phyloP scores from a whole-genome alignment of 2,888 invertebrate species.

The Augiades crinisus region DNA sequence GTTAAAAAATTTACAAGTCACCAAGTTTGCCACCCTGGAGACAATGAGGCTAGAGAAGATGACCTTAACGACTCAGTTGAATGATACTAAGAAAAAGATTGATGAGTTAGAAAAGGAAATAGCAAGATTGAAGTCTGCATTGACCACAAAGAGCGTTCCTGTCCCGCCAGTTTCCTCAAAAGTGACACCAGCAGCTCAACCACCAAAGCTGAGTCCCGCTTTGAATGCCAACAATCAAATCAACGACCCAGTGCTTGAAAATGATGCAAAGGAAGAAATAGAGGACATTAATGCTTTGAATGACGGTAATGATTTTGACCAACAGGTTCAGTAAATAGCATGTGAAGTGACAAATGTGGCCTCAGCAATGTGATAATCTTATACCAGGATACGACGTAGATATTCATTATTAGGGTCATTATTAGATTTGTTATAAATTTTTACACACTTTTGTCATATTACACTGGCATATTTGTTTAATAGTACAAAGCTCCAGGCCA shows the following conservation, averaged over 20 bases:
- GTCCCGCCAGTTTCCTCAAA: conserved; percentile 52
- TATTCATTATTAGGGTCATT: no score
- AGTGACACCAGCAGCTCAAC: conserved; percentile 64
- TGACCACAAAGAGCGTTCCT: conserved; percentile 61
- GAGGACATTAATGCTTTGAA: conserved; percentile 67
- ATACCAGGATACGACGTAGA: no score
- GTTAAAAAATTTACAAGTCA: conserved; percentile 70
- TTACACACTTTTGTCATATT: no score
- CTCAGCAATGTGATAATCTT: no score
- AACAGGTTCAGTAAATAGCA: conserved; percentile 45
- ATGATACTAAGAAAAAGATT: conserved; percentile 63
- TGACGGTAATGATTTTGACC: conserved; percentile 67
- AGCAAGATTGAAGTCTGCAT: conserved; percentile 52
- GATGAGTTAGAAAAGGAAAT: conserved; percentile 67
- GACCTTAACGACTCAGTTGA: conserved; percentile 59
- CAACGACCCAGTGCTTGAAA: conserved; percentile 65
- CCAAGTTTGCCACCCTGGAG: conserved; percentile 67
- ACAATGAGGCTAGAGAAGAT: conserved; percentile 71
- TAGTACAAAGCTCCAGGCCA: no score
- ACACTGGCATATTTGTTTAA: no score
- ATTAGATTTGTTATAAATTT: no score
- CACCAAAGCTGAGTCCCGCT: conserved; percentile 63
- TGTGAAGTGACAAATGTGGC: no score
- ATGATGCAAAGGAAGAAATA: conserved; percentile 75
- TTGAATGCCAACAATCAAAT: conserved; percentile 57